A percentile compares a stretch with the other conserved stretches of the same genome.
Conservation (phyloP, 2,797 vertebrate species). For the Sebastes reedi region DNA sequence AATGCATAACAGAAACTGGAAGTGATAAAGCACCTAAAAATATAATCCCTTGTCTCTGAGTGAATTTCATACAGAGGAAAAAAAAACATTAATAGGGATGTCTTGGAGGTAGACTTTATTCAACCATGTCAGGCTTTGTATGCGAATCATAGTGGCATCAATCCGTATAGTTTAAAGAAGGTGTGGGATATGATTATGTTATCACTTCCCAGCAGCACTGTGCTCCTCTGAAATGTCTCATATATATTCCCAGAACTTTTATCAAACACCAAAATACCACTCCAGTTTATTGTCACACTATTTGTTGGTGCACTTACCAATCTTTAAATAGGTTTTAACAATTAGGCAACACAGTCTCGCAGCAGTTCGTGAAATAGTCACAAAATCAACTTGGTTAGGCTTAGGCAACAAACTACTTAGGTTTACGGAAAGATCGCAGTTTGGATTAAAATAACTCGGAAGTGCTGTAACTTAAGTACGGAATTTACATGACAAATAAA, state of each 20-base stretch:
- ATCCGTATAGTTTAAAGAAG: constrained; percentile 21
- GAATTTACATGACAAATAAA: too few species aligned
- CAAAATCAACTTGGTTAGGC: too few species aligned
- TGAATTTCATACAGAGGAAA: constrained; percentile 11
- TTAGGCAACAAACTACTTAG: too few species aligned
- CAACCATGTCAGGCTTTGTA: constrained; percentile 8
- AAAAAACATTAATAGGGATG: background rate
- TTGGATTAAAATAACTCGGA: too few species aligned
- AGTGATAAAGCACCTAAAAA: constrained; percentile 39
- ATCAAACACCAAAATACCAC: constrained; percentile 4
- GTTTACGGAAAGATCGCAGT: fast-evolving
- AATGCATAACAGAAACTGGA: constrained; percentile 13
- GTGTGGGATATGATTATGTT: constrained; percentile 28
- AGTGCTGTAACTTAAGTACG: too few species aligned
- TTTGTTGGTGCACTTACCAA: background rate
- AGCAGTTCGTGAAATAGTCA: too few species aligned
- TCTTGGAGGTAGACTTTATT: constrained; percentile 27
- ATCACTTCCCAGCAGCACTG: constrained; percentile 18
- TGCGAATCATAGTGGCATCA: constrained; percentile 20
- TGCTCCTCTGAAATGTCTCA: constrained; percentile 2
- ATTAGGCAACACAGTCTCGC: background rate
- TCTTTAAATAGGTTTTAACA: background rate
- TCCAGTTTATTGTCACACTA: background rate
- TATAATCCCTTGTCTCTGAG: constrained; percentile 30
- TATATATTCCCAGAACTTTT: background rate